These are phyloP conservation scores for Chlorops oryzae DNA, from an alignment of 1,140 invertebrate species.

Conservation along the genomic window DNA sequence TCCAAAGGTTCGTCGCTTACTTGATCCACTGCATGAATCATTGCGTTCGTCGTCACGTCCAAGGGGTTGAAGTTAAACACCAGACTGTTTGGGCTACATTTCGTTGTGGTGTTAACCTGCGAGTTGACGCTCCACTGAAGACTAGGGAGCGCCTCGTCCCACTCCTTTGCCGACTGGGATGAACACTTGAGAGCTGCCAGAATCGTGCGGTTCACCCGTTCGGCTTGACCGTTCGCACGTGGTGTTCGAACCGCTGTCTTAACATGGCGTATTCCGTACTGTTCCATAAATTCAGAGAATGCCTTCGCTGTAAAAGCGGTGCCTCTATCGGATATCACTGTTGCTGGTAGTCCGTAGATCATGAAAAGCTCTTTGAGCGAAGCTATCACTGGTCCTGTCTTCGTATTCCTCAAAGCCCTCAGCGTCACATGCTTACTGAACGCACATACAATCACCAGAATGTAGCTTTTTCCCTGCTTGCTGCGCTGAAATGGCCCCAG, in stretches of 20 bases:
- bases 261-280: slow-evolving; percentile 26
- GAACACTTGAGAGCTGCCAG: not conserved
- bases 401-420: no score
- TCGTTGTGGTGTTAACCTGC: not conserved
- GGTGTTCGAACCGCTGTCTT: slow-evolving; percentile 34
- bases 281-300: slow-evolving; percentile 23
- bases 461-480: no score
- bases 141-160: not conserved
- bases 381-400: no score
- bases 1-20: not conserved
- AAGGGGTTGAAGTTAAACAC: not conserved
- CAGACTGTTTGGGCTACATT: not conserved
- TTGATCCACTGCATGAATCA: not conserved
- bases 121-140: slow-evolving; percentile 11
- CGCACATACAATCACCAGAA: no score
- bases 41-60: not conserved
- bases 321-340: no score
- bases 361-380: no score
- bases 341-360: no score
- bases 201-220: slow-evolving; percentile 20
- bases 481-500: no score
- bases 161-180: not conserved
- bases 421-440: no score
- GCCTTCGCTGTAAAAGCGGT: slow-evolving; percentile 29
- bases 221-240: slow-evolving; percentile 24